Conservation (phyloP, 2,888 invertebrate species). For the Octonoba sinensis region DNA sequence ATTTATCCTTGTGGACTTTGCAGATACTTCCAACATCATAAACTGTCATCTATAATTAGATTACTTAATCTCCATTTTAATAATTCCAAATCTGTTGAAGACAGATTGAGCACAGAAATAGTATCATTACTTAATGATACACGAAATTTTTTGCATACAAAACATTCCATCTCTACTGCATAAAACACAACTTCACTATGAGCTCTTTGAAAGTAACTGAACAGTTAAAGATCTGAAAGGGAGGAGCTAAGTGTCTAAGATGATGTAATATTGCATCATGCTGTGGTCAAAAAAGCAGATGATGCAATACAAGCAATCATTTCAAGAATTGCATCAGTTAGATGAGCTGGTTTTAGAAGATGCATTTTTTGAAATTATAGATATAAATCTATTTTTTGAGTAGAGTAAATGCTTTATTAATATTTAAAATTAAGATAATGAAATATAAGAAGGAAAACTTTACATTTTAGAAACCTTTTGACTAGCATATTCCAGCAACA, state of each 20-base stretch:
- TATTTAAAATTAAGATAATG: background rate
- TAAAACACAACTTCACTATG: background rate
- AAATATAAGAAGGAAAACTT: background rate
- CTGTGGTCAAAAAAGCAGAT: background rate
- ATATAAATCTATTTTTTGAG: conserved; percentile 7
- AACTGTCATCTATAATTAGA: conserved; percentile 4
- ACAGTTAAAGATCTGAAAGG: background rate
- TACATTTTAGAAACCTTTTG: background rate
- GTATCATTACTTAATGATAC: conserved; percentile 2
- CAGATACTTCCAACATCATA: conserved; percentile 7
- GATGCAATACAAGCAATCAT: conserved; percentile 1
- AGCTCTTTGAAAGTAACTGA: background rate
- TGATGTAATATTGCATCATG: background rate
- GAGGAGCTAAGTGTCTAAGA: too few relatives aligned
- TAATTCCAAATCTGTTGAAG: conserved; percentile 3
- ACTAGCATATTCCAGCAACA: conserved; percentile 4
- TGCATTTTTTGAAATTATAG: conserved; percentile 2
- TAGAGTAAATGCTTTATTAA: conserved; percentile 4
- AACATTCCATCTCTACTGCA: background rate
- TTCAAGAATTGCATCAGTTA: background rate
- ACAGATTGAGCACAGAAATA: background rate
- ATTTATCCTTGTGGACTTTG: conserved; percentile 3
- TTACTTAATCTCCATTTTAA: background rate
- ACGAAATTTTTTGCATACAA: background rate
- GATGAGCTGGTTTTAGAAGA: background rate